phyloP scores from a whole-genome alignment of 2,888 invertebrate species.

The Andrena camellia region DNA sequence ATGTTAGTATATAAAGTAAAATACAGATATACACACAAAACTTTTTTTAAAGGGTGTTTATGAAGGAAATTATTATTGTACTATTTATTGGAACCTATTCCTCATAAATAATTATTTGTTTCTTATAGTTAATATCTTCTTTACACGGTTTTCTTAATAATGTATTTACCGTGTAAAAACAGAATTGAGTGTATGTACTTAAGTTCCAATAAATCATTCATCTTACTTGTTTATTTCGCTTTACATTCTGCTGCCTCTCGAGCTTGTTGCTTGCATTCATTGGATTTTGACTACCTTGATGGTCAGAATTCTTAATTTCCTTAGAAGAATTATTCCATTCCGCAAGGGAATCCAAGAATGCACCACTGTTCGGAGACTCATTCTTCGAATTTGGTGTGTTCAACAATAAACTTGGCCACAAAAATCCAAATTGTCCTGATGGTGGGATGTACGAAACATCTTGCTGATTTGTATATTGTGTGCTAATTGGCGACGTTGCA shows the following conservation, averaged over 20 bases:
- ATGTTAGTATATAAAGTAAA: no score
- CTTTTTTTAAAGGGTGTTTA: no score
- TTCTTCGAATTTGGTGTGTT: conserved; percentile 3
- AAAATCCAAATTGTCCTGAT: conserved; percentile 8
- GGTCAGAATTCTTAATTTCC: neutral
- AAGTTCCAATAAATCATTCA: neutral
- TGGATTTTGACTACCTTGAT: conserved; percentile 2
- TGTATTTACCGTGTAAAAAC: no score
- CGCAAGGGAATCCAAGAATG: neutral
- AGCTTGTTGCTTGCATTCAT: conserved; percentile 8
- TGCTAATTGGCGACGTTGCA: conserved; percentile 6
- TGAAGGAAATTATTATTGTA: no score
- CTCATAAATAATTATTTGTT: no score
- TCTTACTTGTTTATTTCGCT: conserved; percentile 78
- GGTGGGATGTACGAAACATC: conserved; percentile 37
- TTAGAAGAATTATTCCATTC: conserved; percentile 6
- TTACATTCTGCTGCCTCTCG: conserved; percentile 66
- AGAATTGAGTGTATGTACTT: no score
- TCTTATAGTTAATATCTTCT: no score
- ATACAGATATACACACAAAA: no score
- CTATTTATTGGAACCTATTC: no score
- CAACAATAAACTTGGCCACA: conserved; percentile 23
- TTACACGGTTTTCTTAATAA: no score
- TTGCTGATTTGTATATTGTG: conserved; percentile 8
- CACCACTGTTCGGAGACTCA: neutral